Conservation (phyloP, 1,140 invertebrate species). For the Lordiphosa mommai region DNA sequence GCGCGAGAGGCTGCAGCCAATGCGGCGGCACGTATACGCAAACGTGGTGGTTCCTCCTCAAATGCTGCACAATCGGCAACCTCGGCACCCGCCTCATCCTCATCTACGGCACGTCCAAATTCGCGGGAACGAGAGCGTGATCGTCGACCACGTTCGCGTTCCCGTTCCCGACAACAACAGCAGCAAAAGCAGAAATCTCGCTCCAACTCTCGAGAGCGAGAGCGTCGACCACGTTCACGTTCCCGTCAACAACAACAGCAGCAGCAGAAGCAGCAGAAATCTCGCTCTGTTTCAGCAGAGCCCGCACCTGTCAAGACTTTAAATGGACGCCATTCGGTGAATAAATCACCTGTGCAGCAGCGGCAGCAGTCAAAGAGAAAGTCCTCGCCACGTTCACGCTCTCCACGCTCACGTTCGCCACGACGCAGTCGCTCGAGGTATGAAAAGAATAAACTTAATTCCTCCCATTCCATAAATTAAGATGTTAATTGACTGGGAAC, state of each 20-base stretch:
- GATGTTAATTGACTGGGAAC: neutral
- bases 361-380: slow-evolving; percentile 7
- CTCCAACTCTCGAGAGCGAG: slow-evolving; percentile 65
- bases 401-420: slow-evolving; percentile 54
- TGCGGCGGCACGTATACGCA: slow-evolving; percentile 61
- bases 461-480: neutral
- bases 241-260: slow-evolving; percentile 35
- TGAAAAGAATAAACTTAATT: neutral
- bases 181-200: slow-evolving; percentile 37
- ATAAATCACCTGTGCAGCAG: slow-evolving; percentile 36
- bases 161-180: slow-evolving; percentile 22
- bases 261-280: slow-evolving; percentile 34
- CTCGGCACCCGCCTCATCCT: slow-evolving; percentile 4
- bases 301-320: slow-evolving; percentile 75
- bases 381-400: slow-evolving; percentile 37
- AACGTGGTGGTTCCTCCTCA: slow-evolving; percentile 52
- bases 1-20: slow-evolving; percentile 64
- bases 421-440: slow-evolving; percentile 60
- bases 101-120: slow-evolving; percentile 1
- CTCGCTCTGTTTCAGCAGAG: slow-evolving; percentile 72
- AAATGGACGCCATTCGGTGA: slow-evolving; percentile 55
- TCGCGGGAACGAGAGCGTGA: slow-evolving; percentile 42
- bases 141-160: slow-evolving; percentile 54
- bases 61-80: slow-evolving; percentile 5
- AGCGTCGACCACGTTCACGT: slow-evolving; percentile 49